phyloP scores from a whole-genome alignment of 1,140 invertebrate genomes.

The Drosophila bipectinata region DNA sequence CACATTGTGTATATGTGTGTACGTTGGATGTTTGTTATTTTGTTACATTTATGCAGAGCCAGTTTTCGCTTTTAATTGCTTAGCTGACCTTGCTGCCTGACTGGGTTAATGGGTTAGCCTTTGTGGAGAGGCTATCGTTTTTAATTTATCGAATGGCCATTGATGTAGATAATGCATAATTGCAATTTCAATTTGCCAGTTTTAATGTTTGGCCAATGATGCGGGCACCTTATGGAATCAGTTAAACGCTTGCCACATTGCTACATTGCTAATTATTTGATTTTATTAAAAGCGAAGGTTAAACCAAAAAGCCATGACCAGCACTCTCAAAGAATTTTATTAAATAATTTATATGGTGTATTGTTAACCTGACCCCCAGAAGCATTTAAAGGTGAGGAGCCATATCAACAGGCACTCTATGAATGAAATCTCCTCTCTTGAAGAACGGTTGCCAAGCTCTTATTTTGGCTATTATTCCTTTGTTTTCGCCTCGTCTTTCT shows the following conservation, averaged over 20 bases:
- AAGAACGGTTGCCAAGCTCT: constrained; percentile 60
- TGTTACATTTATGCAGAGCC: constrained; percentile 48
- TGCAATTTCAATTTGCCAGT: constrained; percentile 41
- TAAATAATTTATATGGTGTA: too few species aligned
- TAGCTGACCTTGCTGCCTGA: constrained; percentile 40
- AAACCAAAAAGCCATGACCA: neutral
- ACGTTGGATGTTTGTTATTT: constrained; percentile 23
- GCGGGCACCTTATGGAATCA: constrained; percentile 18
- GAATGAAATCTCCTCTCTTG: constrained; percentile 48
- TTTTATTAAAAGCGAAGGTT: neutral
- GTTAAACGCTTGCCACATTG: constrained; percentile 13
- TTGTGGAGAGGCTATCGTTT: constrained; percentile 29
- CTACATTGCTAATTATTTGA: constrained; percentile 22
- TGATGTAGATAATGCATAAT: constrained; percentile 47
- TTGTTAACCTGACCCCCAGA: constrained; percentile 16
- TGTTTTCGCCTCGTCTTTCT: constrained; percentile 64
- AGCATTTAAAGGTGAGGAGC: constrained; percentile 35
- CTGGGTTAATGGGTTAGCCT: constrained; percentile 37
- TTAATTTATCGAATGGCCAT: constrained; percentile 38
- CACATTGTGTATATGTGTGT: constrained; percentile 25
- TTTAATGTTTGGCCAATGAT: constrained; percentile 26
- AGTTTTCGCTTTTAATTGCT: constrained; percentile 50
- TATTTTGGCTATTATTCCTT: constrained; percentile 60
- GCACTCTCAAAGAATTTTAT: neutral
- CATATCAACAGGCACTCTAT: constrained; percentile 34